Conservation (phyloP, 2,797 vertebrate species). For the Heteromormyrus szaboi region DNA sequence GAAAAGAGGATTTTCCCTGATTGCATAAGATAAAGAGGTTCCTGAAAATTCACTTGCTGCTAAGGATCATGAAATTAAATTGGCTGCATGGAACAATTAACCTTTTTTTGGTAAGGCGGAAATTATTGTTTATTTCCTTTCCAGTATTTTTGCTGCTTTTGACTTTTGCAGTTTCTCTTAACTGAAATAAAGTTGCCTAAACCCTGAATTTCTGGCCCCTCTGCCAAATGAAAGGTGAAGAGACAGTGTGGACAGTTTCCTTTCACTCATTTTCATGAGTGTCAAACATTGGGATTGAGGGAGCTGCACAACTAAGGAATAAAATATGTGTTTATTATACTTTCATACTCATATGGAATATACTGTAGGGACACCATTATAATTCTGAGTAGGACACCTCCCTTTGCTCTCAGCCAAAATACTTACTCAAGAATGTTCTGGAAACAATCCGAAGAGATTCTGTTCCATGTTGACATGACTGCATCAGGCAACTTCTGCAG, state of each 20-base stretch:
- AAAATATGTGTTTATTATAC: neutral
- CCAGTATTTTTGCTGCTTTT: neutral
- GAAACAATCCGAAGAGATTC: neutral
- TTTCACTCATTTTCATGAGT: neutral
- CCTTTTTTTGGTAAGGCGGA: neutral
- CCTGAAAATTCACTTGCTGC: neutral
- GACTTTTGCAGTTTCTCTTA: neutral
- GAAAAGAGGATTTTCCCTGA: slow-evolving; percentile 10
- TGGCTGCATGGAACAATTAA: neutral
- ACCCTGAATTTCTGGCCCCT: neutral
- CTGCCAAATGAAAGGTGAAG: neutral
- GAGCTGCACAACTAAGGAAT: neutral
- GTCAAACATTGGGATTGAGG: neutral
- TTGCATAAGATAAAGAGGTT: neutral
- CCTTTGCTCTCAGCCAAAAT: neutral
- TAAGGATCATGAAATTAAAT: neutral
- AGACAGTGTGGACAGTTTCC: neutral
- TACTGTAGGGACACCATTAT: neutral
- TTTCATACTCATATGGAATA: neutral
- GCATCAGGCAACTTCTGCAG: neutral
- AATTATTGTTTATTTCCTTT: neutral
- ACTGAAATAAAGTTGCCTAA: neutral
- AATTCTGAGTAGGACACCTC: neutral
- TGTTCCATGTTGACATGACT: neutral
- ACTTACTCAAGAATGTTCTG: neutral